Percentiles rank a stretch among this genome's conserved stretches.
Evolutionary conservation across 2,888 invertebrate species (phyloP).

Genomic region (Scaptomyza reducta): DNA sequence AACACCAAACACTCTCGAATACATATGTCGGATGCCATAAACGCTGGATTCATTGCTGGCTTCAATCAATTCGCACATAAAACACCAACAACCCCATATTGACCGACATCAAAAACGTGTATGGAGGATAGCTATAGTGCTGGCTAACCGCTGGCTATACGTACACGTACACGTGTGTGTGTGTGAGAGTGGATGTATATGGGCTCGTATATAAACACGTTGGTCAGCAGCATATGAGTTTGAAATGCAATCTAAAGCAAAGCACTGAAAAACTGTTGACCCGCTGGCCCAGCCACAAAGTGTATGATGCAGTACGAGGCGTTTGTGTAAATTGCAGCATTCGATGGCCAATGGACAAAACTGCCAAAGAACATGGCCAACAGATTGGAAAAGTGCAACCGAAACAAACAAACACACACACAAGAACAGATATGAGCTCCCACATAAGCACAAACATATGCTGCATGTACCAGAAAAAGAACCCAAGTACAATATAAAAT

Average conservation of each 20-base stretch:
- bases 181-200: slow-evolving; percentile 73
- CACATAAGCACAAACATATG: slow-evolving; percentile 82
- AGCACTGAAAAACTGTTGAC: slow-evolving; percentile 51
- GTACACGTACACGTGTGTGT: neutral
- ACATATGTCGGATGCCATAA: slow-evolving; percentile 20
- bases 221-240: slow-evolving; percentile 88
- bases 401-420: slow-evolving; percentile 85
- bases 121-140: neutral
- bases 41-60: slow-evolving; percentile 11
- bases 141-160: slow-evolving; percentile 78
- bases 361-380: slow-evolving; percentile 94
- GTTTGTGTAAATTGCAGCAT: slow-evolving; percentile 92
- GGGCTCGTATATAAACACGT: slow-evolving; percentile 90
- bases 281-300: slow-evolving; percentile 87
- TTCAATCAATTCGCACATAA: slow-evolving; percentile 32
- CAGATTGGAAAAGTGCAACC: slow-evolving; percentile 91
- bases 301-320: slow-evolving; percentile 92
- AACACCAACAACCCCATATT: neutral
- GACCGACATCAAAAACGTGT: slow-evolving; percentile 1
- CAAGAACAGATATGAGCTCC: slow-evolving; percentile 82
- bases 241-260: slow-evolving; percentile 85
- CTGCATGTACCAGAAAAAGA: slow-evolving; percentile 36
- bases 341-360: slow-evolving; percentile 92
- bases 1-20: neutral
- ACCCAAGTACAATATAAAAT: slow-evolving; percentile 49